Percentiles rank a stretch among this genome's conserved stretches.
Conservation (phyloP, 2,113 vertebrate species). For the Lichenostomus cassidix region DNA sequence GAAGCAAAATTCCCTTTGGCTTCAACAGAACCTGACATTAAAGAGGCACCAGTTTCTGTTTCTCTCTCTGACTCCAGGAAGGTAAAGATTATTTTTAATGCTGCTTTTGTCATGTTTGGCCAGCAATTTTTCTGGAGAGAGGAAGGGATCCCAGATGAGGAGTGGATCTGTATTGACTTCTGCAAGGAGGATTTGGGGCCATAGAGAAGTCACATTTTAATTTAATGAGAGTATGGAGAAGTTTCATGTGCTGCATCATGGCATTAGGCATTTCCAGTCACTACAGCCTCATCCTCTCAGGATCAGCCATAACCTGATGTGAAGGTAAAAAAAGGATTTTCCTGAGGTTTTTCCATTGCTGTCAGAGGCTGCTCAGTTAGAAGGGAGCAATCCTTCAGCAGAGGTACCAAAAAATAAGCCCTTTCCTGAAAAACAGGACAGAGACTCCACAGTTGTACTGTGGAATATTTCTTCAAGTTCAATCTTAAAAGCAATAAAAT, state of each 20-base stretch:
- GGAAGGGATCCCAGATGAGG: neutral
- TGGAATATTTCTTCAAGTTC: neutral
- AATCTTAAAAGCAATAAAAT: neutral
- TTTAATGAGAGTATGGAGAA: neutral
- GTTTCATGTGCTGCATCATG: neutral
- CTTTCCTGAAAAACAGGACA: neutral
- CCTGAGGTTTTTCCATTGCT: neutral
- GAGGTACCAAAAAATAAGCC: neutral
- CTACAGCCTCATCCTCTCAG: neutral
- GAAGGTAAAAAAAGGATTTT: neutral
- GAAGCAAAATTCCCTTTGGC: constrained; percentile 43
- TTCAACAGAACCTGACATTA: neutral
- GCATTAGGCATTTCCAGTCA: neutral
- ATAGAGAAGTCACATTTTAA: neutral
- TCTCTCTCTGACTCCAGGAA: neutral
- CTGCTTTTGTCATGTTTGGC: neutral
- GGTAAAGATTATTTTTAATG: neutral
- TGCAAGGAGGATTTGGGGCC: neutral
- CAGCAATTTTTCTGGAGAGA: neutral
- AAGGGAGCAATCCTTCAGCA: neutral
- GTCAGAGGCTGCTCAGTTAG: neutral
- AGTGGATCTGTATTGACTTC: neutral
- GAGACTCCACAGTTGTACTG: neutral
- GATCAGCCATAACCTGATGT: neutral
- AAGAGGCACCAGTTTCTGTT: neutral